Conservation (phyloP, 2,888 invertebrate species). For the Rhamnusium bicolor region DNA sequence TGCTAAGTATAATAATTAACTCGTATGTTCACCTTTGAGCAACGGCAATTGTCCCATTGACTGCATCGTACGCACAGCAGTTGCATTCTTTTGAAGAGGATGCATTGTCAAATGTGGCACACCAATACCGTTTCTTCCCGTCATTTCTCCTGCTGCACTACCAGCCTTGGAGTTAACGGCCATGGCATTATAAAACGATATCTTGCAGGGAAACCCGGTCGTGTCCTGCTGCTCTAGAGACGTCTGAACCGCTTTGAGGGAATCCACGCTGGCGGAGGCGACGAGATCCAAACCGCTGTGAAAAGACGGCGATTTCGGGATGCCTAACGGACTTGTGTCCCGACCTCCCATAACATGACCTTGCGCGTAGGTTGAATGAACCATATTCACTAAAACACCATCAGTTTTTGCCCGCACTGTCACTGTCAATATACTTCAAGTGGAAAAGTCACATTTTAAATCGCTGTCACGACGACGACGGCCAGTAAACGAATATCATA, state of each 20-base stretch:
- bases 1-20: constrained; percentile 1
- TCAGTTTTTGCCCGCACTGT: constrained; percentile 8
- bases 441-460: neutral
- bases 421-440: constrained; percentile 10
- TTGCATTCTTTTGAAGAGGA: constrained; percentile 45
- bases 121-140: constrained; percentile 12
- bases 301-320: constrained; percentile 91
- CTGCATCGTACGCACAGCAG: constrained; percentile 58
- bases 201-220: constrained; percentile 45
- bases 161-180: constrained; percentile 15
- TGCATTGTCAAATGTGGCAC: constrained; percentile 11
- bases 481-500: constrained; percentile 6
- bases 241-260: constrained; percentile 70
- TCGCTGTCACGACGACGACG: constrained; percentile 19
- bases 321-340: constrained; percentile 69
- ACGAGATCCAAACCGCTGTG: constrained; percentile 89
- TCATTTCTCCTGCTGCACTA: neutral
- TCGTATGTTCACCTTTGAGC: constrained; percentile 47
- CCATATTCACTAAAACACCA: constrained; percentile 58
- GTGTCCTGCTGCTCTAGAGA: constrained; percentile 64
- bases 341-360: constrained; percentile 68
- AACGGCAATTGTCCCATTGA: constrained; percentile 66
- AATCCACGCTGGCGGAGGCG: constrained; percentile 74
- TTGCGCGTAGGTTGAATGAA: constrained; percentile 70
- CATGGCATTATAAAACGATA: constrained; percentile 31